Evolutionary conservation across 2,888 invertebrate genomes (phyloP).

Genomic region (Myathropa florea): DNA sequence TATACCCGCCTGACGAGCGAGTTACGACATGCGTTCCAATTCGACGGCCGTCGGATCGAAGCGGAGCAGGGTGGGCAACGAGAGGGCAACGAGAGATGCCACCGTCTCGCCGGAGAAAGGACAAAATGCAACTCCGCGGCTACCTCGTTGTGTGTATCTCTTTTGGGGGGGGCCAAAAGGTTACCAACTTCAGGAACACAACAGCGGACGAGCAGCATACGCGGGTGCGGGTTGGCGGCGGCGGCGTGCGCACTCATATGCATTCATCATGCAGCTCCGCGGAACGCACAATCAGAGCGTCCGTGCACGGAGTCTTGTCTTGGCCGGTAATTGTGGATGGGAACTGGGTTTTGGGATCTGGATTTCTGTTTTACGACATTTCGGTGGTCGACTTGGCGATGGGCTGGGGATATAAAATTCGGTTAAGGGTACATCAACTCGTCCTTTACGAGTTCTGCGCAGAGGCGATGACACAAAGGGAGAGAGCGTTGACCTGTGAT

Average conservation of each 20-base stretch:
- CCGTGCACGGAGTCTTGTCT: not conserved
- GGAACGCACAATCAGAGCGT: not conserved
- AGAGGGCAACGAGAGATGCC: not conserved
- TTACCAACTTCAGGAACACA: not conserved
- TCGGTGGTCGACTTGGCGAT: constrained; percentile 33
- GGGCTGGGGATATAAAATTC: not conserved
- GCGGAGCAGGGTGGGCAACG: not conserved
- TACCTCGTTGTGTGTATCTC: not conserved
- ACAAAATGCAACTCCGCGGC: not conserved
- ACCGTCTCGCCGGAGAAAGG: not conserved
- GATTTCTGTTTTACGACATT: constrained; percentile 38
- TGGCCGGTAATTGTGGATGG: constrained; percentile 17
- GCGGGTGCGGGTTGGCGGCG: no score
- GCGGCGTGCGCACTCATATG: not conserved
- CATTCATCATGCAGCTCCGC: not conserved
- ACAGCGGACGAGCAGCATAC: not conserved
- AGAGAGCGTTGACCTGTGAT: not conserved
- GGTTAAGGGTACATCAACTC: not conserved
- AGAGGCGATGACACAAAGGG: not conserved
- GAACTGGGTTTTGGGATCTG: constrained; percentile 32
- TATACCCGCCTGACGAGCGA: constrained; percentile 3
- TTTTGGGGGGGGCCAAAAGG: not conserved
- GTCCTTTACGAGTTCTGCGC: not conserved
- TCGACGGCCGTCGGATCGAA: not conserved
- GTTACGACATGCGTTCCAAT: not conserved